Percentiles rank a stretch among this genome's conserved stretches.
Evolutionary conservation across 2,888 invertebrate genomes (phyloP).

Genomic region (Philopedon plagiatum): DNA sequence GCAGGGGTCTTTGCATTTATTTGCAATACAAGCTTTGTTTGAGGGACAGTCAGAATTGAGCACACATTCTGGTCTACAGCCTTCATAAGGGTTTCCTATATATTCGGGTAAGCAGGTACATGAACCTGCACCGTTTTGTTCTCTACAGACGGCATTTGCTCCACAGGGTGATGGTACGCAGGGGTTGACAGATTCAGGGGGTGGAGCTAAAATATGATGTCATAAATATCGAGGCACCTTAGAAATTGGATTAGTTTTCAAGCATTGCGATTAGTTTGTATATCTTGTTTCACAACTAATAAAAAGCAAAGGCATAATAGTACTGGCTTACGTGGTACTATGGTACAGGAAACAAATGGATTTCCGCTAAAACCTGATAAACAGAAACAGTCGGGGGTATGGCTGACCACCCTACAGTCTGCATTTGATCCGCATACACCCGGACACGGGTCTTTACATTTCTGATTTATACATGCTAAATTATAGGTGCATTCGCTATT

Average conservation of each 20-base stretch:
- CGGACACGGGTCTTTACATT: constrained; percentile 83
- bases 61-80: constrained; percentile 83
- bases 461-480: constrained; percentile 80
- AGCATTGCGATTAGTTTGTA: constrained; percentile 47
- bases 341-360: constrained; percentile 76
- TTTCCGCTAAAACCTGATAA: constrained; percentile 73
- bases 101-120: constrained; percentile 81
- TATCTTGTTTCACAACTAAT: constrained; percentile 36
- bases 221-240: constrained; percentile 36
- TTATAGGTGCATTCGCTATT: constrained; percentile 80
- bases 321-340: constrained; percentile 53
- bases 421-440: constrained; percentile 84
- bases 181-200: constrained; percentile 68
- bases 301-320: constrained; percentile 50
- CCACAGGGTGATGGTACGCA: constrained; percentile 82
- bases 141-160: constrained; percentile 76
- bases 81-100: constrained; percentile 84
- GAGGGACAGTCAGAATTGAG: constrained; percentile 81
- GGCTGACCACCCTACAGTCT: constrained; percentile 80
- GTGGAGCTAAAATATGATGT: constrained; percentile 56
- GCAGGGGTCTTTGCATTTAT: constrained; percentile 86
- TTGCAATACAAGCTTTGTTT: constrained; percentile 80
- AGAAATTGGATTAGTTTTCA: constrained; percentile 17
- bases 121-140: constrained; percentile 75
- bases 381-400: constrained; percentile 80